Evolutionary conservation across 1,140 invertebrate genomes (phyloP).

Genomic region (Lethrus apterus): DNA sequence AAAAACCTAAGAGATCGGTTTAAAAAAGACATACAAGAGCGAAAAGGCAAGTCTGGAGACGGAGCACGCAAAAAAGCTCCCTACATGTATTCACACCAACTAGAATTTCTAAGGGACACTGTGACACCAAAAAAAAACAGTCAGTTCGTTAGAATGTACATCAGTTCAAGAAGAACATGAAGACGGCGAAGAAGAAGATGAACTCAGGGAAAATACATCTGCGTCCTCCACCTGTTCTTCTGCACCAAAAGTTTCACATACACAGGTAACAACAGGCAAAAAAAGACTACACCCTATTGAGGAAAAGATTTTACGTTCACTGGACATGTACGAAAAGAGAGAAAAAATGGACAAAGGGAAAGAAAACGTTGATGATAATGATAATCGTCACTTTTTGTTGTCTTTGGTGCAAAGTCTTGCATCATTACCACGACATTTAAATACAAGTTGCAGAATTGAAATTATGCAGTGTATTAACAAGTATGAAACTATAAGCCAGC

Average conservation of each 20-base stretch:
- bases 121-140: constrained; percentile 11
- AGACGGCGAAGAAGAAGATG: constrained; percentile 10
- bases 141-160: constrained; percentile 6
- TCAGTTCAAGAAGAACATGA: constrained; percentile 12
- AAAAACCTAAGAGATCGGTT: constrained; percentile 14
- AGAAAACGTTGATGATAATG: constrained; percentile 5
- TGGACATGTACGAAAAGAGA: constrained; percentile 4
- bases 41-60: constrained; percentile 8
- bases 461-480: constrained; percentile 11
- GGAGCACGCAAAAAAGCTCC: constrained; percentile 11
- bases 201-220: constrained; percentile 5
- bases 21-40: constrained; percentile 9
- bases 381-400: constrained; percentile 10
- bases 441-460: neutral
- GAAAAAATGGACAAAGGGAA: constrained; percentile 9
- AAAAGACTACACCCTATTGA: constrained; percentile 11
- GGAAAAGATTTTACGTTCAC: constrained; percentile 7
- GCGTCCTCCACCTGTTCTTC: constrained; percentile 8
- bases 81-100: constrained; percentile 8
- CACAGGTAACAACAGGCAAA: constrained; percentile 11
- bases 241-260: constrained; percentile 11
- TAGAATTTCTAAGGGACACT: constrained; percentile 12
- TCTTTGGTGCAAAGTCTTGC: neutral
- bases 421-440: neutral
- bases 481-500: neutral